Percentiles rank a stretch among this genome's conserved stretches.
Evolutionary conservation across 2,797 vertebrate species (phyloP).

Genomic region (Characodon lateralis): DNA sequence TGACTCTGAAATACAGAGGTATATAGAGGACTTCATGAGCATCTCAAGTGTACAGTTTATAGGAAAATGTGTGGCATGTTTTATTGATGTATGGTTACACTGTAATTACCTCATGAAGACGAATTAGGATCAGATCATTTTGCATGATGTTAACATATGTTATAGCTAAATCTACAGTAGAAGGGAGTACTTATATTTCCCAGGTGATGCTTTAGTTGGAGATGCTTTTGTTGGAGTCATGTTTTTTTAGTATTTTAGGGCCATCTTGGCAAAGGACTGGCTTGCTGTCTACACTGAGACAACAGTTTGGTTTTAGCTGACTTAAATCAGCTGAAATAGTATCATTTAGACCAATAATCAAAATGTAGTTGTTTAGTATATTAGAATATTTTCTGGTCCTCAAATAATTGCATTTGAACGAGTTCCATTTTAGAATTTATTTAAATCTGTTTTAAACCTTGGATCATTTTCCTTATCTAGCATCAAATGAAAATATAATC

Average conservation of each 20-base stretch:
- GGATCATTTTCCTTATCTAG: neutral
- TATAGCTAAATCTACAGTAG: no score
- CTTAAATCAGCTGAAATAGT: neutral
- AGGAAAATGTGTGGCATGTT: neutral
- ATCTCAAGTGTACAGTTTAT: neutral
- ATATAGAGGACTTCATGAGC: neutral
- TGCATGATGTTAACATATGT: neutral
- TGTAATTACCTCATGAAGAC: no score
- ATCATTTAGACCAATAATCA: neutral
- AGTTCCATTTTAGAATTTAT: slow-evolving; percentile 18
- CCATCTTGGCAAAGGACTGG: neutral
- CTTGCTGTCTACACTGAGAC: neutral
- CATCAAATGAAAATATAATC: neutral
- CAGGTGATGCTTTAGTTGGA: neutral
- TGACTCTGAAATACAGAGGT: neutral
- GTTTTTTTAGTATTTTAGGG: neutral
- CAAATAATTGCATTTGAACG: slow-evolving; percentile 26
- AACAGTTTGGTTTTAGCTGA: neutral
- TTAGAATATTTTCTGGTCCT: slow-evolving; percentile 11
- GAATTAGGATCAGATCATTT: neutral
- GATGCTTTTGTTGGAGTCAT: neutral
- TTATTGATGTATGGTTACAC: neutral
- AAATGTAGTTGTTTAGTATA: neutral
- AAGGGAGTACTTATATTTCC: neutral
- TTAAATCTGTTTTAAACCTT: slow-evolving; percentile 9